Percentiles rank a stretch among this genome's conserved stretches.
phyloP scores from a whole-genome alignment of 2,888 invertebrate species.

The Pyrocoelia pectoralis region DNA sequence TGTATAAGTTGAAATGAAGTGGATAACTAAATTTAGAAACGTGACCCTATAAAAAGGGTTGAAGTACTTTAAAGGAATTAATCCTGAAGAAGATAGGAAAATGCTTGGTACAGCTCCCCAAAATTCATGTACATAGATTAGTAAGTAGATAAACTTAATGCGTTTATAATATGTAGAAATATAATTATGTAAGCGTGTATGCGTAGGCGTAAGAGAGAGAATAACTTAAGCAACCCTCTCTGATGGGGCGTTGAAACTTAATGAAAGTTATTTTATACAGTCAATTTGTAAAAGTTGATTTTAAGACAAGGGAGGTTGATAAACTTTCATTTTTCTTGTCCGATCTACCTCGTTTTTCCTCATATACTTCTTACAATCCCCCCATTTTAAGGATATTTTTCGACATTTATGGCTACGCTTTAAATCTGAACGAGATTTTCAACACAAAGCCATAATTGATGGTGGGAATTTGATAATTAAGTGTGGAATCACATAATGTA shows the following conservation, averaged over 20 bases:
- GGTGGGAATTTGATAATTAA: too few relatives aligned
- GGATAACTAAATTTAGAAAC: too few relatives aligned
- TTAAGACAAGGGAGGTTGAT: not conserved
- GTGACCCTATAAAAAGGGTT: constrained; percentile 30
- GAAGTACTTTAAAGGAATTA: constrained; percentile 31
- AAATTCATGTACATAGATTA: constrained; percentile 34
- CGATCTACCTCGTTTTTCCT: not conserved
- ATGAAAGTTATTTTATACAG: not conserved
- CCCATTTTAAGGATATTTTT: not conserved
- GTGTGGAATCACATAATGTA: too few relatives aligned
- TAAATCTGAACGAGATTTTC: not conserved
- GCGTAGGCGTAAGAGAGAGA: not conserved
- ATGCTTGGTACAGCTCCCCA: constrained; percentile 30
- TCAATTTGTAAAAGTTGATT: not conserved
- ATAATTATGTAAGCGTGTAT: too few relatives aligned
- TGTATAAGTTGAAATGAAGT: too few relatives aligned
- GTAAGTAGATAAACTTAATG: constrained; percentile 26
- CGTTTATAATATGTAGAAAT: not conserved
- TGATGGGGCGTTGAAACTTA: not conserved
- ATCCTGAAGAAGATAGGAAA: constrained; percentile 32
- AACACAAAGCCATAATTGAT: too few relatives aligned
- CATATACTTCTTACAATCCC: not conserved
- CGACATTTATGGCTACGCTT: not conserved
- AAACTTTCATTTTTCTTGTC: not conserved
- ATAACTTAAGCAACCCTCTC: not conserved